Evolutionary conservation across 2,113 vertebrate genomes (phyloP), one percentile per base, ranked within the genome.

Genomic region (Eulemur rufifrons): DNA sequence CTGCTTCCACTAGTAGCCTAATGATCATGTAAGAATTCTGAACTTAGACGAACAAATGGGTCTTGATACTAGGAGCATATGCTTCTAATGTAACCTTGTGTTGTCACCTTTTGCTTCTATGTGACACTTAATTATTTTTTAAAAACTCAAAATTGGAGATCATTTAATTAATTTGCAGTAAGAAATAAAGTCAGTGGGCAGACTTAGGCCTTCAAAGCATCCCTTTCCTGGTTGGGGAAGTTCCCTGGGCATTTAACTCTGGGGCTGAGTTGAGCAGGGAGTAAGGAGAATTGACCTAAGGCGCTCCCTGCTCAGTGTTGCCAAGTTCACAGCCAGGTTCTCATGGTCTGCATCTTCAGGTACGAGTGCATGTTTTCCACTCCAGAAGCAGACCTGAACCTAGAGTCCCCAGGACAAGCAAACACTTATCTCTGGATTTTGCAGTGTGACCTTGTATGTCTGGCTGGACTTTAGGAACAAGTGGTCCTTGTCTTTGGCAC

Each of bases 401-500:
- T 34, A 52, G 90, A 87, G 76, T 95, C 45, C 61, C 52, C n/a
- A 6, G 50, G 54, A 80, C 37, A 42, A 78, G 52, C 17, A 82
- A 68, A 29, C n/a, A 47, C 59, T 69, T 18, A 27, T 87, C 73
- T 61, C 47, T 47, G 39, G 71, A 32, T 63, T 74, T 63, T 77
- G 82, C 47, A 84, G 23, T 0, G 4, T 83, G 85, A 84, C 42
- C 73, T 86, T 47, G 42, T 91, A 52, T 94, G 66, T 13, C 94
- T 91, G 71, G 81, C 90, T 59, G 52, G 94, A 59, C 86, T 84
- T 82, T 61, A 73, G 84, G 90, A 91, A 95, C 69, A 95, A 93
- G 88, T 52, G 80, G n/a, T 91, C 27, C 68, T 80, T 29, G 0
- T 85, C 95, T 45, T 86, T 86, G 95, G 95, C 63, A 83, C 73